Percentiles rank a stretch among this genome's conserved stretches.
phyloP scores from a whole-genome alignment of 2,888 invertebrate species.

The Perithous albicinctus region DNA sequence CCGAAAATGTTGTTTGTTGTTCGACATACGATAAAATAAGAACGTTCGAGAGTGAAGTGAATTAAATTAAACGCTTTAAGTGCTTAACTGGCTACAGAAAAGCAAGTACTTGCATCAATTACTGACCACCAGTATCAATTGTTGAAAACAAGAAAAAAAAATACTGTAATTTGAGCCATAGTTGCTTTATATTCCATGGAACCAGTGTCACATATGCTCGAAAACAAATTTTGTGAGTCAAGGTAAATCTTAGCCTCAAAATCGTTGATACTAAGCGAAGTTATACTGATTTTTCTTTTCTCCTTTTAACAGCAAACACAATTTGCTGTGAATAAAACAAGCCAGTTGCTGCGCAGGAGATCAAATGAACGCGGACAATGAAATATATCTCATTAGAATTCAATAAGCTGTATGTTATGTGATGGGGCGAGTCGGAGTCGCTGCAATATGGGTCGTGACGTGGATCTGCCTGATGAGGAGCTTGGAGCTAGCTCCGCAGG shows the following conservation, averaged over 20 bases:
- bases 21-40: background rate
- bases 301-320: background rate
- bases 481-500: slow-evolving; percentile 80
- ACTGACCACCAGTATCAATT: background rate
- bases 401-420: slow-evolving; percentile 73
- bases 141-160: background rate
- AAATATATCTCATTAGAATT: slow-evolving; percentile 60
- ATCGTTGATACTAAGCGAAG: background rate
- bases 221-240: too few relatives aligned
- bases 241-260: background rate
- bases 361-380: slow-evolving; percentile 65
- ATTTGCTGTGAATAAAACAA: background rate
- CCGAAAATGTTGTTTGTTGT: background rate
- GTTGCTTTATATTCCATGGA: background rate
- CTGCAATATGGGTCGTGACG: slow-evolving; percentile 80
- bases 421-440: slow-evolving; percentile 81
- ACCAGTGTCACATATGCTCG: background rate
- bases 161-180: background rate
- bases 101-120: background rate
- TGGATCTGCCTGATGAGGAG: slow-evolving; percentile 82
- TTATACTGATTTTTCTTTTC: background rate
- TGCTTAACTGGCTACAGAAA: background rate
- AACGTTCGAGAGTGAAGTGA: slow-evolving; percentile 1
- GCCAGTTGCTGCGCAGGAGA: slow-evolving; percentile 3
- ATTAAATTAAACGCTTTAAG: background rate